A percentile compares a stretch with the other conserved stretches of the same genome.
phyloP scores from a whole-genome alignment of 2,113 vertebrate genomes.

The Semicossyphus pulcher region DNA sequence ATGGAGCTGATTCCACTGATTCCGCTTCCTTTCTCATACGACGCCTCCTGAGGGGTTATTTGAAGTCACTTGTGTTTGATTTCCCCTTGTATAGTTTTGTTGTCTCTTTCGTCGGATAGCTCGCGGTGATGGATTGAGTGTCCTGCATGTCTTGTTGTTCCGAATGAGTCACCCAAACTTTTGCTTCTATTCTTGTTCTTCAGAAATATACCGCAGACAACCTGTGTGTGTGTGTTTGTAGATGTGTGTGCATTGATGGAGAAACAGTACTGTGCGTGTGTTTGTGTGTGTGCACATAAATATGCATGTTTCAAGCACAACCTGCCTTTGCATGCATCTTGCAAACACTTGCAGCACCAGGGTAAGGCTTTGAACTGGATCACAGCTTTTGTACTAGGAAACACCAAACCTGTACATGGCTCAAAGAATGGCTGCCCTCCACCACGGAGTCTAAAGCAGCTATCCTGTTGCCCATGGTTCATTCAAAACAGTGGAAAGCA shows the following conservation, averaged over 20 bases:
- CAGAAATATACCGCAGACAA: conserved; percentile 5
- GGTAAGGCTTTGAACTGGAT: conserved; percentile 42
- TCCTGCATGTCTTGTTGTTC: conserved; percentile 37
- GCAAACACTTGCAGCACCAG: conserved; percentile 23
- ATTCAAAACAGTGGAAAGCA: conserved; percentile 41
- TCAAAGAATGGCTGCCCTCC: conserved; percentile 53
- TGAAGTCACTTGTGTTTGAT: conserved; percentile 58
- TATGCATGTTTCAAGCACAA: conserved; percentile 17
- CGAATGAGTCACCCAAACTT: conserved; percentile 39
- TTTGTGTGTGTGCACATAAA: background rate
- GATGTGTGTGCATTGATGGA: background rate
- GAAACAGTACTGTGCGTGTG: background rate
- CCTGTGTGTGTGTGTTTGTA: background rate
- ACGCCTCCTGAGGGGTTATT: conserved; percentile 52
- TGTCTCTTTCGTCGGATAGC: conserved; percentile 41
- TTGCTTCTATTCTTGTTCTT: conserved; percentile 15
- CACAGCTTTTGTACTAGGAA: conserved; percentile 60
- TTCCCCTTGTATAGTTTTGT: conserved; percentile 58
- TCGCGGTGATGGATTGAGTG: conserved; percentile 49
- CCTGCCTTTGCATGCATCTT: background rate
- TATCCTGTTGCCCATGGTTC: conserved; percentile 37
- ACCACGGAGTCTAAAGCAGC: conserved; percentile 41
- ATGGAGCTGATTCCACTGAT: conserved; percentile 51
- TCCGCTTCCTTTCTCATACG: conserved; percentile 36
- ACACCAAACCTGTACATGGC: conserved; percentile 52